Base-by-base conservation (phyloP, 2,888 invertebrate genomes). In the Mycalesis mineus region DNA sequence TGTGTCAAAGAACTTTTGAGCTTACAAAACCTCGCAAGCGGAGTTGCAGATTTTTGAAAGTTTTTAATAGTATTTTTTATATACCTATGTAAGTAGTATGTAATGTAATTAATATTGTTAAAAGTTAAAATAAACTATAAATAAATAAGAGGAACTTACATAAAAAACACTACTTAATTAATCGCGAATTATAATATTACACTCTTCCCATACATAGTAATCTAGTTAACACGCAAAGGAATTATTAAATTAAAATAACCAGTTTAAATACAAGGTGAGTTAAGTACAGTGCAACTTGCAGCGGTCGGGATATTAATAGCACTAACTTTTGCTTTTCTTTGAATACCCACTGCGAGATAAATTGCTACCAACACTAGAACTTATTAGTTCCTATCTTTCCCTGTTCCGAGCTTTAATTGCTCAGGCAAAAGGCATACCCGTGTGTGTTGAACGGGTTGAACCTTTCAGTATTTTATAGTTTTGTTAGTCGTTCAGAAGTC, bases 401-500 rank as follows among this genome's bases (percentile, higher is more conserved):
- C 31, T 33, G 17, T 52, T 52, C 13, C 41, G 33, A 52, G 42
- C 31, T 52, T 42, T 22, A n/a, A 42, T 42, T 40, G 28, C 48
- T 45, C 36, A 50, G 37, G 57, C 49, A 55, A 61, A 57, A 55
- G 49, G 47, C 49, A 55, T 31, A 31, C 57, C 55, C 49, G 44
- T 33, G 41, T 52, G 57, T 57, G 60, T 58, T 55, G 49, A 50
- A 56, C 53, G 57, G 55, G 60, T 58, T 55, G 49, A 50, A 56
- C 53, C 58, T 60, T 58, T 61, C 58, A 58, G 60, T 60, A 53
- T 59, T 64, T 60, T 57, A 57, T 61, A 56, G 62, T 59, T 56
- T 63, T 65, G 63, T 65, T 68, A 68, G 68, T 68, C 59, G 63
- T 58, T 64, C 64, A 55, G 58, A 62, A 63, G 64, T 57, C 63